Evolutionary conservation across 2,113 vertebrate genomes (phyloP).

Genomic region (Pholis gunnellus): DNA sequence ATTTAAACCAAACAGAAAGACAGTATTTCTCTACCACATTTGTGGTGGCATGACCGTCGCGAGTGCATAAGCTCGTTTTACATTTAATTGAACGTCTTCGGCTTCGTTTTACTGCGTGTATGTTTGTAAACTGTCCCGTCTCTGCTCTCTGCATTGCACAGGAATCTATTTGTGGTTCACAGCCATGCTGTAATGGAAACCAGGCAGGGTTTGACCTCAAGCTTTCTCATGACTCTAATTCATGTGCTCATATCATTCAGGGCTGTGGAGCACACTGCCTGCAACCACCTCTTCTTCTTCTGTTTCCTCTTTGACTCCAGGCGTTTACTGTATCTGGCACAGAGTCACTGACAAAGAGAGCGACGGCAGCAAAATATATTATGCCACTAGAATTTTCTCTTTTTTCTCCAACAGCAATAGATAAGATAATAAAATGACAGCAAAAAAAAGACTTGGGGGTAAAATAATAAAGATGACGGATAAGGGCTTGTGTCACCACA

Average conservation of each 20-base stretch:
- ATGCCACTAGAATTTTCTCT: background rate
- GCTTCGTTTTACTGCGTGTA: slow-evolving; percentile 10
- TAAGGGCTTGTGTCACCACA: background rate
- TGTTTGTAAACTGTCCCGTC: slow-evolving; percentile 25
- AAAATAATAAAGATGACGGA: background rate
- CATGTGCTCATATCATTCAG: slow-evolving; percentile 38
- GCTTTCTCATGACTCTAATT: slow-evolving; percentile 27
- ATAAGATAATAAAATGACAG: background rate
- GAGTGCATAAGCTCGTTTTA: slow-evolving; percentile 35
- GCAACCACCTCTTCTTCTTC: slow-evolving; percentile 2
- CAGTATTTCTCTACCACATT: background rate
- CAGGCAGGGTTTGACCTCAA: slow-evolving; percentile 43
- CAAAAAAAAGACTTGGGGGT: no score
- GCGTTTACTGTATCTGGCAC: slow-evolving; percentile 16
- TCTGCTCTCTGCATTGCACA: slow-evolving; percentile 6
- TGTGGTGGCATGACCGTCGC: background rate
- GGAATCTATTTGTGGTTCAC: slow-evolving; percentile 14
- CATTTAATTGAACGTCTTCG: slow-evolving; percentile 30
- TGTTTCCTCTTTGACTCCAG: background rate
- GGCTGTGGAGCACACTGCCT: slow-evolving; percentile 18
- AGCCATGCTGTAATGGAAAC: slow-evolving; percentile 17
- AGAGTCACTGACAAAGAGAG: slow-evolving; percentile 2
- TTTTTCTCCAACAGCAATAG: background rate
- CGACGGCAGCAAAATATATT: background rate
- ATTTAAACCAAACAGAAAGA: background rate